Evolutionary conservation across 1,140 invertebrate genomes (phyloP).

Genomic region (Caerostris darwini): DNA sequence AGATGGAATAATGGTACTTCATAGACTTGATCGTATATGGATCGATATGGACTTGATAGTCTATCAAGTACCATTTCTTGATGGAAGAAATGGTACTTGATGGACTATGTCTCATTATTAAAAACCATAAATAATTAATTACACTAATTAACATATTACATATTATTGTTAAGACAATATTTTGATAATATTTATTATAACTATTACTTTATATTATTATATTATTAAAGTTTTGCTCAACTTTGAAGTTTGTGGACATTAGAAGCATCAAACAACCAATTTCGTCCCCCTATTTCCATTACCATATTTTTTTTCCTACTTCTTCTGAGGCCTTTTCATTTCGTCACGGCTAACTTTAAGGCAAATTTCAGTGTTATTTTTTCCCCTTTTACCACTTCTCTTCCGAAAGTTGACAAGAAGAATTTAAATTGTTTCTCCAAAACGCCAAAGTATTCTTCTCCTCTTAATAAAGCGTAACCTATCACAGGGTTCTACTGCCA

Average conservation of each 20-base stretch:
- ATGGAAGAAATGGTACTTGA: too few species aligned
- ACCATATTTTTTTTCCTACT: not conserved
- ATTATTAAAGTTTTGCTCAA: not conserved
- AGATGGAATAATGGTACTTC: too few species aligned
- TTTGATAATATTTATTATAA: too few species aligned
- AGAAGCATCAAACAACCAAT: not conserved
- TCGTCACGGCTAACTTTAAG: slow-evolving; percentile 2
- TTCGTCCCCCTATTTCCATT: not conserved
- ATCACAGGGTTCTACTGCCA: not conserved
- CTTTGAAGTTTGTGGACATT: not conserved
- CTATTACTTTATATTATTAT: too few species aligned
- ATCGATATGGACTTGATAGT: too few species aligned
- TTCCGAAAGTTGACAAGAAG: slow-evolving; percentile 21
- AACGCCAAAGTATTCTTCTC: slow-evolving; percentile 51
- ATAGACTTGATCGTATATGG: too few species aligned
- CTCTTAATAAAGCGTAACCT: slow-evolving; percentile 66
- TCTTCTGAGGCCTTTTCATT: not conserved
- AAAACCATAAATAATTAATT: too few species aligned
- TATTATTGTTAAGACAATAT: too few species aligned
- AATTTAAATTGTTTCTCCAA: slow-evolving; percentile 72
- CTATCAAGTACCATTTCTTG: too few species aligned
- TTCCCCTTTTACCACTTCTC: not conserved
- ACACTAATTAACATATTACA: too few species aligned
- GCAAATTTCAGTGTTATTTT: slow-evolving; percentile 13
- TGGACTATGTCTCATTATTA: too few species aligned